Conservation (phyloP, 2,113 vertebrate species). For the Thermophis baileyi region DNA sequence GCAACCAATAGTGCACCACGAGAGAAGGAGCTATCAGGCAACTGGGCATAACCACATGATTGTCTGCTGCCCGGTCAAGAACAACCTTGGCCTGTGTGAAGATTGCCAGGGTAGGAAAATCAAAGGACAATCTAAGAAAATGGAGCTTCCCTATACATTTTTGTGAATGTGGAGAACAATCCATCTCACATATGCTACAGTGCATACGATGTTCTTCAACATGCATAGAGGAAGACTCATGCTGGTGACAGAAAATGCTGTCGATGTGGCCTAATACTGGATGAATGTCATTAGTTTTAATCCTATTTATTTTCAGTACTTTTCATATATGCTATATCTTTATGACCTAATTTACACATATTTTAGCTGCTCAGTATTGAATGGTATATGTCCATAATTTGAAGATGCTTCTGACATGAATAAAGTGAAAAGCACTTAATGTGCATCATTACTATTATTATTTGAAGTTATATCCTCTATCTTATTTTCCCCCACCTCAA, state of each 20-base stretch:
- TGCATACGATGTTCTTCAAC: neutral
- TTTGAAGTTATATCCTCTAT: neutral
- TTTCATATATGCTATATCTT: neutral
- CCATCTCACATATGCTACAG: neutral
- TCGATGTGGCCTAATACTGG: neutral
- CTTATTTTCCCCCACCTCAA: neutral
- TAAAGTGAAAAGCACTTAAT: neutral
- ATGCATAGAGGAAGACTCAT: neutral
- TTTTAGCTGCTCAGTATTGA: neutral
- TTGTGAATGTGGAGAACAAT: neutral
- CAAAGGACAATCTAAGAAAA: neutral
- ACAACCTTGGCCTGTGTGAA: neutral
- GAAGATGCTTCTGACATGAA: neutral
- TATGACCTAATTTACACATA: neutral
- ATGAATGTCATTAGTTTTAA: neutral
- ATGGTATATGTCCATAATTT: neutral
- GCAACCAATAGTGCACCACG: neutral
- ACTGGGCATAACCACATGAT: neutral
- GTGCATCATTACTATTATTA: neutral
- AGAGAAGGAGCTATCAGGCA: neutral
- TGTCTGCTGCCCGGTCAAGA: neutral
- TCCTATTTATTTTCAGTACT: neutral
- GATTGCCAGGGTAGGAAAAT: neutral
- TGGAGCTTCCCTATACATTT: neutral
- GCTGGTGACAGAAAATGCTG: neutral